These are phyloP conservation scores for Graphium colonna DNA, from an alignment of 2,888 invertebrate genomes.

Conservation along the genomic window DNA sequence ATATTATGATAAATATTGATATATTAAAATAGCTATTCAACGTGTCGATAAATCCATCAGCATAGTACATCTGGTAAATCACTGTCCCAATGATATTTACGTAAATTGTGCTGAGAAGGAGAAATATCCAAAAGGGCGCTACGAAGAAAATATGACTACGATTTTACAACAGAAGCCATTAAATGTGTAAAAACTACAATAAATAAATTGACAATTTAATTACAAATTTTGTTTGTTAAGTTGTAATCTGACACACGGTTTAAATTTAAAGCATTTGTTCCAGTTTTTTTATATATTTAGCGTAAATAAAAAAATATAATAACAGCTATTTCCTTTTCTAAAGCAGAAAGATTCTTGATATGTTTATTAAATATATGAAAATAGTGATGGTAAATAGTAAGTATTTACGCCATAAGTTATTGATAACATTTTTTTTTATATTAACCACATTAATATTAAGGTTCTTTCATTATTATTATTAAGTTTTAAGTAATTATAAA, in stretches of 20 bases:
- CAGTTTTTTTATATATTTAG: background rate
- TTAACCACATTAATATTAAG: too few species aligned
- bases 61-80: slow-evolving; percentile 37
- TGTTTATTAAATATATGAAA: too few species aligned
- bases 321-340: too few species aligned
- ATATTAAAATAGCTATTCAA: slow-evolving; percentile 44
- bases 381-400: too few species aligned
- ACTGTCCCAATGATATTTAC: slow-evolving; percentile 30
- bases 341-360: too few species aligned
- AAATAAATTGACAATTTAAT: too few species aligned
- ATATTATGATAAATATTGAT: slow-evolving; percentile 34
- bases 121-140: slow-evolving; percentile 26
- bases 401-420: background rate
- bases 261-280: background rate
- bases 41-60: slow-evolving; percentile 32
- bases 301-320: too few species aligned
- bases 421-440: too few species aligned
- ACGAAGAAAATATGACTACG: slow-evolving; percentile 6
- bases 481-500: background rate
- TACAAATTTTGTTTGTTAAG: too few species aligned
- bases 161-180: background rate
- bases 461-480: background rate
- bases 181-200: background rate
- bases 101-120: slow-evolving; percentile 18
- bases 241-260: too few species aligned